phyloP scores from a whole-genome alignment of 2,113 vertebrate species.

The Hippocampus guttulatus region DNA sequence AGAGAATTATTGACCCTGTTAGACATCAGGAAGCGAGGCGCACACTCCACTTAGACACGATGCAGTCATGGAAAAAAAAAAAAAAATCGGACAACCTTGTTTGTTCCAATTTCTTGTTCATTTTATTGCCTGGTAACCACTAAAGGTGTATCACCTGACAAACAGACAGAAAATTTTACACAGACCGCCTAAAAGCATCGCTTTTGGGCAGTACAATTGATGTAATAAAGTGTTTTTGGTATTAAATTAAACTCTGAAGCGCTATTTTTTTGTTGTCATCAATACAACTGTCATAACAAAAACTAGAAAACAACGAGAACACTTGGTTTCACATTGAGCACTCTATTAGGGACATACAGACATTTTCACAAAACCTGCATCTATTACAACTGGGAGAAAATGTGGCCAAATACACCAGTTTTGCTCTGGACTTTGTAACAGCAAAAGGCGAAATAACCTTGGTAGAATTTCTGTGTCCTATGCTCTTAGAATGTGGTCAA shows the following conservation, averaged over 20 bases:
- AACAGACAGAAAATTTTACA: no score
- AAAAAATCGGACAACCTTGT: no score
- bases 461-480: conserved; percentile 15
- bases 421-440: not conserved
- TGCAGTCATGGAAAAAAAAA: no score
- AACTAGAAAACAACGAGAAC: conserved; percentile 6
- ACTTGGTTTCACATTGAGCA: not conserved
- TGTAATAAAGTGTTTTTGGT: no score
- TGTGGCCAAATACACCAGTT: not conserved
- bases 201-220: no score
- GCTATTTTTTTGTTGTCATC: no score
- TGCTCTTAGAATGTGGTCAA: conserved; percentile 34
- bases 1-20: conserved; percentile 61
- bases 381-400: not conserved
- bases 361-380: not conserved
- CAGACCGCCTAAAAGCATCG: no score
- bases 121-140: no score
- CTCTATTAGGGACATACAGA: not conserved
- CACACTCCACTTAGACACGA: conserved; percentile 31
- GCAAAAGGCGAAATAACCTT: not conserved
- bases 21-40: conserved; percentile 59
- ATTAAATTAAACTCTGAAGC: no score
- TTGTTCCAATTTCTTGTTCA: no score
- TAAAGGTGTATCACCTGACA: no score
- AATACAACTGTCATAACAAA: conserved; percentile 11